Evolutionary conservation across 2,797 vertebrate species (phyloP), one percentile per base, ranked within the genome.

Genomic region (Xenops minutus): DNA sequence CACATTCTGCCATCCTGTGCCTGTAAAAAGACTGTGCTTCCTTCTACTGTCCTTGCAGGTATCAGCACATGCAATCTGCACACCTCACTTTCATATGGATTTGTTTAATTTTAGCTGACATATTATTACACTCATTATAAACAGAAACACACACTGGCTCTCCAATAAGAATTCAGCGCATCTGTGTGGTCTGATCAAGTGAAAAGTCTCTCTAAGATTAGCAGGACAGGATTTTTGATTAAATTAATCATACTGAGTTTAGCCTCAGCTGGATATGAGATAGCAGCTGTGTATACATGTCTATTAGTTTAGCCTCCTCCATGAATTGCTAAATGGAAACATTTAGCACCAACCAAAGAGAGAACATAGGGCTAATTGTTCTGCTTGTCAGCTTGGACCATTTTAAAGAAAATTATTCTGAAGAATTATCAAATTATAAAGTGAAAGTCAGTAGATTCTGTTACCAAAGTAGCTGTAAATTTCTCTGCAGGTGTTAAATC

Each of bases 141-240:
- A 92, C 91, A 91, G 88, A 82, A 96, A 93, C 79, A 96, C 85
- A 95, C 56, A 93, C 94, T 96, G 86, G 55, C 86, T 94, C 88
- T 95, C 92, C 94, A 83, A 75, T 94, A 94, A 94, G 96, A 89
- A 95, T 81, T 96, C 96, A 95, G 93, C 90, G 0, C 93, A 95
- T 96, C 92, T 91, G 82, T 79, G 86, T 89, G 62, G 88, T 95
- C 89, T 91, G 82, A 92, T 83, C 69, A 72, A 89, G 52, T 71
- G 77, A 84, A 91, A 95, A 96, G 83, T 59, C 73, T 71, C 54
- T 69, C 67, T 75, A 58, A 92, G 78, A 94, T 91, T 92, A 95
- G n/a, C 56, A 94, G 76, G 84, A 85, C 74, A 86, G 74, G 52
- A 44, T 91, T 95, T 95, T 95, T 87, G 81, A 97, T 97, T 93